Base-by-base conservation (phyloP, 2,888 invertebrate genomes). In the Sicus ferrugineus region DNA sequence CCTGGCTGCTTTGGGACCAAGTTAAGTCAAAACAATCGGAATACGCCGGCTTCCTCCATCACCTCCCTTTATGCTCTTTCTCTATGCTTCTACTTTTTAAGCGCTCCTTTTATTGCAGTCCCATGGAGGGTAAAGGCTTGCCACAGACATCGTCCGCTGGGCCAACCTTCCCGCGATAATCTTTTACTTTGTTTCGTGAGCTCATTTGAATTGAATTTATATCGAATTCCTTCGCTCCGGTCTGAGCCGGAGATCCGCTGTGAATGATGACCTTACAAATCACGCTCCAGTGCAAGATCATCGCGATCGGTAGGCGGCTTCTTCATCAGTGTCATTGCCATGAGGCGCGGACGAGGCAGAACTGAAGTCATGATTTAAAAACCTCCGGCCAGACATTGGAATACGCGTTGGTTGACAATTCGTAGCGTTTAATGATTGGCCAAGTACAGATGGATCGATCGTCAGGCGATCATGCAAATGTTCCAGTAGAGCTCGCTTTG, bases 211-310 rank as follows among this genome's bases (percentile, higher is more conserved):
- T 54, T 66, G 65, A 54, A 56, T 54, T 56, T 66, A 66, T 66
- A 66, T 54, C 23, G 56, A 21, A 42, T 52, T 52, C 54, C 28
- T 14, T 46, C 19, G 48, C 28, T n/a, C 63, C 42, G 7, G 19
- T 48, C 48, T n/a, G 23, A 58, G 46, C 30, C 61, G 54, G 16
- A 61, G 23, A 56, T 70, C 34, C 52, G 63, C 63, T 76, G 28
- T 80, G 77, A 80, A 79, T 81, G 81, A 81, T 82, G 81, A 81
- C 81, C 81, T 80, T 82, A 82, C 81, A 81, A 81, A 81, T 82
- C 82, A 82, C 81, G 81, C 79, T 80, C 72, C 74, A 73, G 71
- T 73, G 73, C 28, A 54, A 42, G 65, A 66, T 54, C 65, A 66
- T 66, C 65, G 65, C 54, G 65, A 66, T 66, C 54, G 38, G 42